Evolutionary conservation across 2,113 vertebrate genomes (phyloP).

Genomic region (Jacana jacana): DNA sequence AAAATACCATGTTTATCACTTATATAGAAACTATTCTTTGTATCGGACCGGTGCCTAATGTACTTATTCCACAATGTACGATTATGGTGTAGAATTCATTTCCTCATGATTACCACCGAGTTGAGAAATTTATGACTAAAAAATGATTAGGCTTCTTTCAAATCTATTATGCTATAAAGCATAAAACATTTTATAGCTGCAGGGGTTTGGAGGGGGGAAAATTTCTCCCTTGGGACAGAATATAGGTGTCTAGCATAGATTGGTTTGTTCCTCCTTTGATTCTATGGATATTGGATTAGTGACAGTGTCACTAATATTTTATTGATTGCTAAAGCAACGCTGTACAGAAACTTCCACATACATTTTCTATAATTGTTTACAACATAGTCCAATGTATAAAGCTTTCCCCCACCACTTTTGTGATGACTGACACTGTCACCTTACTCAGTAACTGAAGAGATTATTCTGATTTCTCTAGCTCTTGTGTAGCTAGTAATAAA

Average conservation of each 20-base stretch:
- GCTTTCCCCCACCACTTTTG: background rate
- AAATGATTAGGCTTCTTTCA: background rate
- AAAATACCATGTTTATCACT: background rate
- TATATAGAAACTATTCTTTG: conserved; percentile 3
- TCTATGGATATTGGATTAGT: background rate
- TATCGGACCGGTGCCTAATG: background rate
- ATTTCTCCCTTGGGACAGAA: background rate
- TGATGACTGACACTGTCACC: background rate
- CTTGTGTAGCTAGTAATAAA: background rate
- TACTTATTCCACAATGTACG: background rate
- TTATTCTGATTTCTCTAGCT: conserved; percentile 1
- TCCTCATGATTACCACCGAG: background rate
- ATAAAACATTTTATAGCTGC: conserved; percentile 23
- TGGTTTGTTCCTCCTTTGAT: background rate
- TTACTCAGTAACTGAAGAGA: background rate
- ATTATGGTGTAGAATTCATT: background rate
- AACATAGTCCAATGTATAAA: background rate
- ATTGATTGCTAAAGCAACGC: background rate
- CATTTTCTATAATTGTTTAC: conserved; percentile 20
- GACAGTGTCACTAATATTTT: background rate
- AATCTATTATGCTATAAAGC: background rate
- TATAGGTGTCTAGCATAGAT: background rate
- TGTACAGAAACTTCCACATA: background rate
- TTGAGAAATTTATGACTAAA: background rate
- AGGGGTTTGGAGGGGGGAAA: background rate